Base-by-base conservation (phyloP, 1,140 invertebrate species). In the Papilio polytes region DNA sequence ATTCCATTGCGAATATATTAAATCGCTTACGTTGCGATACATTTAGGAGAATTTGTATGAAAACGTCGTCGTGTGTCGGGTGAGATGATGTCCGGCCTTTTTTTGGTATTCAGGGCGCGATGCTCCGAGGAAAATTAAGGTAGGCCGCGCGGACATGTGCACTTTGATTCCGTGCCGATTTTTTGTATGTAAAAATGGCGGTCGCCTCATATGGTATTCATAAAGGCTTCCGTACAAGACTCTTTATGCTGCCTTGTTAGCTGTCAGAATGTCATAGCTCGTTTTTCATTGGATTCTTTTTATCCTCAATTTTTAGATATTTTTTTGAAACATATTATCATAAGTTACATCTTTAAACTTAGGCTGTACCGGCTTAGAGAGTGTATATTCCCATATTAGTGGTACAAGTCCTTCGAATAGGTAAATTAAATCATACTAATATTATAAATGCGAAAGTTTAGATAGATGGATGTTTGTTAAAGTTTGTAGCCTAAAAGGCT, bases 121-220 rank as follows among this genome's bases (percentile, higher is more conserved):
- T 53, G 73, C 83, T 53, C 80, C 59, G 82, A 91, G 88, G 88
- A 93, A 93, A 94, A 93, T 92, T 94, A 94, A 94, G 92, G 92
- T 91, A 90, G 89, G 83, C 89, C 87, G 83, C 85, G 85, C 85
- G 88, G 87, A 90, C 89, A 93, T 91, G 89, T 88, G 89, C 89
- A 88, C 86, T 92, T 92, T 93, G 91, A 92, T 92, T 92, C 87
- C 86, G 85, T 91, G 85, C 85, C 87, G 90, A 92, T 91, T 91
- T 85, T 92, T 90, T 87, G 80, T 89, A 90, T 89, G 87, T 90
- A 89, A 90, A 92, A 91, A 88, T 90, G 78, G 88, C 88, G 85
- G 83, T 78, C 85, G 70, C 84, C 87, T 92, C 88, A 92, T 92
- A 89, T 88, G 83, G 87, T 91, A 93, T 91, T 91, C 89, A 91